Evolutionary conservation across 2,797 vertebrate genomes (phyloP), one percentile per base, ranked within the genome.

Genomic region (Muscicapa comitata): DNA sequence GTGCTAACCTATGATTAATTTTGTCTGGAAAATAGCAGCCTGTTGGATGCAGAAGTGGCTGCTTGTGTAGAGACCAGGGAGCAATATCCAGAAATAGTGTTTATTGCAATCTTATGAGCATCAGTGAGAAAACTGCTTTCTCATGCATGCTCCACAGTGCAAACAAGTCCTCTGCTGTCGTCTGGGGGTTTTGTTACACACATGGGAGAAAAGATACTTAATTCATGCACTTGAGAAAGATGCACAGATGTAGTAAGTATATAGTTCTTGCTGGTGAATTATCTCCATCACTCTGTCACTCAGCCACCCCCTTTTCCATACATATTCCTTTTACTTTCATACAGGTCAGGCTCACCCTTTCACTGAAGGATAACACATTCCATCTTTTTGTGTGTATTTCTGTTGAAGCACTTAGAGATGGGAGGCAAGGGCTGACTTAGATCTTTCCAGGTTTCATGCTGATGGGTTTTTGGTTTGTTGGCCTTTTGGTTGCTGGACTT

Each of bases 151-250:
- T 31, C 10, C 14, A n/a, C 17, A 50, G 38, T 55, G 24, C 8
- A 75, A 9, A 15, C 0, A 0, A 19, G 13, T 15, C 16, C 6
- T 53, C 17, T 82, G 19, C 48, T n/a, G 23, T 55, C 16, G 7
- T 79, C 40, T 26, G 47, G 7, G 9, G 3, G 2, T 26, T 90
- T 61, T 83, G 20, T 21, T 74, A 57, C 11, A 2, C 37, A 21
- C 24, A 2, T 76, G 38, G 19, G 38, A 79, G 8, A 7, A 13
- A 50, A n/a, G 18, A 11, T 42, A 53, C 20, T 73, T 42, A 57
- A 57, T 55, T 74, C 35, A 19, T 15, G 7, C 14, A n/a, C 24
- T 28, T 57, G n/a, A 68, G 9, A 57, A n/a, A 7, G 13, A 11
- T 33, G 7, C 7, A 35, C 7, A 53, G 67, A 73, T 15, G 12